A percentile compares a stretch with the other conserved stretches of the same genome.
These are phyloP conservation scores for Cotesia vestalis DNA, from an alignment of 1,140 invertebrate genomes.

Conservation along the genomic window DNA sequence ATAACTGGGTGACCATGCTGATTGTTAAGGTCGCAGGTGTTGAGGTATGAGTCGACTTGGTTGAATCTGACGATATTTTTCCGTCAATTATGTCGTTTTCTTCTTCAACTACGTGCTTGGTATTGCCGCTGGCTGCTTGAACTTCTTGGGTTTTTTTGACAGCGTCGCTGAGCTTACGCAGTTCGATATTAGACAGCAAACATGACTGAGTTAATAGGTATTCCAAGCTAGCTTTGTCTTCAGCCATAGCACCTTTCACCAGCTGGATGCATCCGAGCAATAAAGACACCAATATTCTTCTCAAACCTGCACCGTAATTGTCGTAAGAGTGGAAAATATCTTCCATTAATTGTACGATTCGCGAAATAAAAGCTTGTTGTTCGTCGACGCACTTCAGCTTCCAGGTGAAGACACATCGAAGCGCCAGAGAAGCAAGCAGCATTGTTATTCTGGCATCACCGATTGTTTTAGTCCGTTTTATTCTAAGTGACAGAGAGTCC, in stretches of 20 bases:
- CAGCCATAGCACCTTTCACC: conserved; percentile 49
- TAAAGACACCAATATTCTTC: conserved; percentile 57
- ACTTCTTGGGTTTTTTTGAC: conserved; percentile 16
- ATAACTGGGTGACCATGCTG: conserved; percentile 55
- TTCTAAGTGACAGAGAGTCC: conserved; percentile 50
- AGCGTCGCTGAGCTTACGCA: conserved; percentile 36
- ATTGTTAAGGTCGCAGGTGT: conserved; percentile 58
- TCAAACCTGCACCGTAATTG: conserved; percentile 51
- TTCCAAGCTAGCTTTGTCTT: conserved; percentile 52
- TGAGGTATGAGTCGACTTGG: conserved; percentile 39
- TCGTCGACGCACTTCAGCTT: conserved; percentile 53
- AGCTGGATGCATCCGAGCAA: conserved; percentile 57
- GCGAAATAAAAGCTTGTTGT: conserved; percentile 47
- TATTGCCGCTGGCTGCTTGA: conserved; percentile 46
- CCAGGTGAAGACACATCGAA: conserved; percentile 58
- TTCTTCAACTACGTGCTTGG: conserved; percentile 49
- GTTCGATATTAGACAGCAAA: conserved; percentile 40
- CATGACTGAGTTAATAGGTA: conserved; percentile 58
- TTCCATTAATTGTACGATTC: conserved; percentile 54
- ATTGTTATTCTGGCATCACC: conserved; percentile 52
- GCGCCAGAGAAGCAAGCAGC: conserved; percentile 55
- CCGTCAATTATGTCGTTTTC: conserved; percentile 20
- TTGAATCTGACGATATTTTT: conserved; percentile 37
- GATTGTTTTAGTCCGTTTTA: conserved; percentile 48
- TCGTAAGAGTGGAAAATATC: conserved; percentile 57